Evolutionary conservation across 2,797 vertebrate genomes (phyloP).

Genomic region (Myioborus melanocephalus): DNA sequence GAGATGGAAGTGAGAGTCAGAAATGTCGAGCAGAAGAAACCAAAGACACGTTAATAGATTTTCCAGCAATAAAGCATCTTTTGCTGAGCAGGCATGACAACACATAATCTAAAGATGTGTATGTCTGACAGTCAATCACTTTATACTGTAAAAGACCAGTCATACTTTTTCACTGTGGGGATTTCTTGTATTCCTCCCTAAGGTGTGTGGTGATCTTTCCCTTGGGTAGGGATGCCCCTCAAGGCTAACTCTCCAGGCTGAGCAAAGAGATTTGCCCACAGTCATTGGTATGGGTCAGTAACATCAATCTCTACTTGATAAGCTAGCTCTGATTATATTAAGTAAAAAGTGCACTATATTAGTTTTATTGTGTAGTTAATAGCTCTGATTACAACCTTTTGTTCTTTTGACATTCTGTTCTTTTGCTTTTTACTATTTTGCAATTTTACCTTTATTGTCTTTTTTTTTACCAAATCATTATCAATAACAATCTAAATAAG

Average conservation of each 20-base stretch:
- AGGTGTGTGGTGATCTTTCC: neutral
- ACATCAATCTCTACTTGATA: neutral
- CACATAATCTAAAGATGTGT: neutral
- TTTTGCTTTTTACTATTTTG: neutral
- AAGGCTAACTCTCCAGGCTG: fast-evolving
- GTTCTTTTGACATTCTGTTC: neutral
- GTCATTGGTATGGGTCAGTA: neutral
- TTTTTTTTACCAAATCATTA: neutral
- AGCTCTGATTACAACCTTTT: neutral
- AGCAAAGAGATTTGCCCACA: neutral
- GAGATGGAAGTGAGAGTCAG: neutral
- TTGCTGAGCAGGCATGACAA: neutral
- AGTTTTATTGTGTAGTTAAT: neutral
- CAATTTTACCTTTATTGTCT: neutral
- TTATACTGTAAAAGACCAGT: neutral
- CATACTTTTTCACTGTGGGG: neutral
- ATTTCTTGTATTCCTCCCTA: neutral
- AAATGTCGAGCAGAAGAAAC: neutral
- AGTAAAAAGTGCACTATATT: neutral
- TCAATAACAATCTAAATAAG: neutral
- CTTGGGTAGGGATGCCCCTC: fast-evolving
- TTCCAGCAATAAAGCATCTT: neutral
- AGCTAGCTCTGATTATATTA: neutral
- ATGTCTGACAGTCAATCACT: neutral
- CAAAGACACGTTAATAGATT: neutral